Evolutionary conservation across 2,888 invertebrate species (phyloP), one percentile per base, ranked within the genome.

Genomic region (Tetheella fluctuosa): DNA sequence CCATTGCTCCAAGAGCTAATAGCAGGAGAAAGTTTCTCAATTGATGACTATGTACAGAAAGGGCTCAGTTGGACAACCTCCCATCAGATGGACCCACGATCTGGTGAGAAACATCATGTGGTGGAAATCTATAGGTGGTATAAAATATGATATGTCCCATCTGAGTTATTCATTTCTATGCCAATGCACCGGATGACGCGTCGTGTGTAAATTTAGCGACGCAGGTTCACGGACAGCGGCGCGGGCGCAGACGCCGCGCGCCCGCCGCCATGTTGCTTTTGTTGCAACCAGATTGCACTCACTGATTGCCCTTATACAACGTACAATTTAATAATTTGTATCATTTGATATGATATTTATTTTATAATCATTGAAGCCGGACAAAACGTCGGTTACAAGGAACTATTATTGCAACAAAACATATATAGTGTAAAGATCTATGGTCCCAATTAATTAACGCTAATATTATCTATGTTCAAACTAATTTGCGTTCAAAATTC

Each of bases 201-300:
- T 64, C 76, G 76, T 66, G 87, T 79, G 88, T 91, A 90, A 90
- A 88, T 91, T 90, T 91, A 91, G 90, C 89, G 73, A 55, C 73
- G 81, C 76, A 90, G 90, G 91, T 91, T 91, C 91, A 91, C 80
- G 91, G 91, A 83, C 90, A 80, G 62, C 65, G 77, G 81, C 81
- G 80, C 79, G 69, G 74, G 72, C 81, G 77, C 79, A 79, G 77
- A 76, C 77, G 62, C 30, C 67, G 57, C 63, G 57, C 58, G 68
- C 62, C 54, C 60, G 69, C 64, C 54, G 83, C 83, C 86, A 82
- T 84, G 66, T 85, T 87, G 80, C 73, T 86, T 88, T 88, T 89
- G 84, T 89, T 89, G 81, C 76, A 71, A 59, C 61, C 65, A 69
- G 67, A 58, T 63, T 55, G 76, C 73, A 70, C 68, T 67, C 63